These are phyloP conservation scores for Coptodon rendalli DNA, from an alignment of 2,113 vertebrate species.

Conservation along the genomic window DNA sequence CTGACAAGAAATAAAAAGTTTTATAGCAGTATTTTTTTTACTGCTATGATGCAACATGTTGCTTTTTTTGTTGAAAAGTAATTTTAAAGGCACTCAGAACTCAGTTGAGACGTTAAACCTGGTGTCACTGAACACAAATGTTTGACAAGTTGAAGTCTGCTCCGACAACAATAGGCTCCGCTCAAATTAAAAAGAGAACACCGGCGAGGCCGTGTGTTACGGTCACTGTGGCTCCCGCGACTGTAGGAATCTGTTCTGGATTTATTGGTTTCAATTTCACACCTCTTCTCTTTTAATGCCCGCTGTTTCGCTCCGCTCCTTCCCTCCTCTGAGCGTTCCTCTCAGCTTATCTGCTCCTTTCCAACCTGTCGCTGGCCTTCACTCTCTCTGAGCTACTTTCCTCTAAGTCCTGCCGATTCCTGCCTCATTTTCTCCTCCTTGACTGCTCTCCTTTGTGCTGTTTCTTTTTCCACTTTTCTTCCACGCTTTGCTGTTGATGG, in stretches of 20 bases:
- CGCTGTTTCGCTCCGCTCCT: conserved; percentile 38
- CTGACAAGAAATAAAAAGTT: not conserved
- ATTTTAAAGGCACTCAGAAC: not conserved
- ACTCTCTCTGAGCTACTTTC: not conserved
- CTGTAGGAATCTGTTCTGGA: conserved; percentile 61
- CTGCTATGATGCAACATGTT: not conserved
- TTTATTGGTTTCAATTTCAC: conserved; percentile 71
- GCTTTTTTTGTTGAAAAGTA: not conserved
- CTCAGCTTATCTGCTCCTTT: not conserved
- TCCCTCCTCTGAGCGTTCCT: not conserved
- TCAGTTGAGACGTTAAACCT: not conserved
- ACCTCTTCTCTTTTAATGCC: conserved; percentile 56
- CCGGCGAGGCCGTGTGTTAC: not conserved
- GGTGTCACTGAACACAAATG: not conserved
- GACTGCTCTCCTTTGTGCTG: not conserved
- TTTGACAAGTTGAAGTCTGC: not conserved
- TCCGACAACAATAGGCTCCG: conserved; percentile 6
- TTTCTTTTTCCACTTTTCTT: not conserved
- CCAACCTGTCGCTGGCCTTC: not conserved
- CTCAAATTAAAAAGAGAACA: conserved; percentile 37
- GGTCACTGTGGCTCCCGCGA: conserved; percentile 28
- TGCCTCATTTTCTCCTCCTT: not conserved
- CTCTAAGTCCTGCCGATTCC: not conserved
- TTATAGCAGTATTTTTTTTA: not conserved
- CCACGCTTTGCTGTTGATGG: not conserved